Percentiles rank a stretch among this genome's conserved stretches.
These are phyloP conservation scores for Sipunculus nudus DNA, from an alignment of 2,888 invertebrate genomes.

Conservation along the genomic window DNA sequence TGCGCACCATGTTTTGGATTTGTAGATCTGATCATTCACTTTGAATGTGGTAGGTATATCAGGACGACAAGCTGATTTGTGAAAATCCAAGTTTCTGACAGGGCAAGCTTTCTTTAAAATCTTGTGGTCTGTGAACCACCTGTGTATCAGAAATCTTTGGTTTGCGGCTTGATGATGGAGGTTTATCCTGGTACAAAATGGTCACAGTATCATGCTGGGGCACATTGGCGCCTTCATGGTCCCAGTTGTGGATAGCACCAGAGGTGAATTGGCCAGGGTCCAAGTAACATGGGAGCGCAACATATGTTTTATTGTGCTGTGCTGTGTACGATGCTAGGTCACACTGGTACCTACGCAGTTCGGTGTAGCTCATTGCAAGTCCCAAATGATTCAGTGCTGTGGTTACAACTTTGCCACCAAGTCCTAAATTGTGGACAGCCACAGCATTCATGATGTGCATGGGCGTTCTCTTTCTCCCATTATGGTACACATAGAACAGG, in stretches of 20 bases:
- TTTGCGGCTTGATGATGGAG: no score
- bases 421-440: slow-evolving; percentile 7
- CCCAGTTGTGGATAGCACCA: slow-evolving; percentile 9
- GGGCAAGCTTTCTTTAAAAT: slow-evolving; percentile 1
- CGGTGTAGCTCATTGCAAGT: slow-evolving; percentile 8
- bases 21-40: not conserved
- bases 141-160: not conserved
- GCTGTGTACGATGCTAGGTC: slow-evolving; percentile 8
- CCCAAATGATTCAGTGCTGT: slow-evolving; percentile 2
- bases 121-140: slow-evolving; percentile 8
- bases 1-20: not conserved
- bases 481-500: no score
- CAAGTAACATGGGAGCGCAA: slow-evolving; percentile 1
- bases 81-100: slow-evolving; percentile 4
- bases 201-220: slow-evolving; percentile 14
- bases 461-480: not conserved
- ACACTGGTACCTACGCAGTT: slow-evolving; percentile 8
- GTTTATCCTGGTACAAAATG: slow-evolving; percentile 2
- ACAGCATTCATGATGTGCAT: slow-evolving; percentile 5
- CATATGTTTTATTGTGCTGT: not conserved
- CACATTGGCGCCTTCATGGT: slow-evolving; percentile 3
- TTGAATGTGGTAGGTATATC: not conserved
- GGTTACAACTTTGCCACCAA: slow-evolving; percentile 9
- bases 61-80: slow-evolving; percentile 2
- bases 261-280: slow-evolving; percentile 13